phyloP scores from a whole-genome alignment of 2,113 vertebrate species.

The Vidua chalybeata region DNA sequence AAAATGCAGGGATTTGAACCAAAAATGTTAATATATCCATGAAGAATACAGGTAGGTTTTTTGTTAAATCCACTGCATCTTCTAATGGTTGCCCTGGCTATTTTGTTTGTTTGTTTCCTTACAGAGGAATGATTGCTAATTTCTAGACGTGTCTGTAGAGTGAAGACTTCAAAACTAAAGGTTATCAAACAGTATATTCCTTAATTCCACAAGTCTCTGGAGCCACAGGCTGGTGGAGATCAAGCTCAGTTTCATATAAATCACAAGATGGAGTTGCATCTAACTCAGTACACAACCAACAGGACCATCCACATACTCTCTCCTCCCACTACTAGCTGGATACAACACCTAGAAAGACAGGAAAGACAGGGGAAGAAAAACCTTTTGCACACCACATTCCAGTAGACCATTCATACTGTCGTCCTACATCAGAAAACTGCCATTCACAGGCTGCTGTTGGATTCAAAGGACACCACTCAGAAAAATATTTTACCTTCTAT shows the following conservation, averaged over 20 bases:
- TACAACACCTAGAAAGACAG: background rate
- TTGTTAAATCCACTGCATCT: background rate
- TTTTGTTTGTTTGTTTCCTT: background rate
- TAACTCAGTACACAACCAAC: background rate
- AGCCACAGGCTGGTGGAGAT: background rate
- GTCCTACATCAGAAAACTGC: background rate
- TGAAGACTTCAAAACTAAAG: background rate
- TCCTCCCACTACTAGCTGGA: background rate
- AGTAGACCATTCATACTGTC: background rate
- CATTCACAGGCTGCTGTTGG: accelerated
- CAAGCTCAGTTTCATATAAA: background rate
- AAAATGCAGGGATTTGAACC: background rate
- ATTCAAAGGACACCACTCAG: background rate
- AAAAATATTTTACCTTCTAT: background rate
- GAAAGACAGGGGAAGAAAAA: background rate
- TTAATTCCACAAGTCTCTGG: background rate
- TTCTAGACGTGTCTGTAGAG: background rate
- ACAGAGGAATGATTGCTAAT: background rate
- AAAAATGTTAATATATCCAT: background rate
- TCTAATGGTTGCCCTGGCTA: background rate
- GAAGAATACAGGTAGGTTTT: background rate
- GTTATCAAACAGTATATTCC: background rate
- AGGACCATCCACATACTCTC: accelerated
- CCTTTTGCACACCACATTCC: background rate
- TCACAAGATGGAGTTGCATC: background rate